Evolutionary conservation across 2,113 vertebrate genomes (phyloP), one percentile per base, ranked within the genome.

Genomic region (Jaculus jaculus): DNA sequence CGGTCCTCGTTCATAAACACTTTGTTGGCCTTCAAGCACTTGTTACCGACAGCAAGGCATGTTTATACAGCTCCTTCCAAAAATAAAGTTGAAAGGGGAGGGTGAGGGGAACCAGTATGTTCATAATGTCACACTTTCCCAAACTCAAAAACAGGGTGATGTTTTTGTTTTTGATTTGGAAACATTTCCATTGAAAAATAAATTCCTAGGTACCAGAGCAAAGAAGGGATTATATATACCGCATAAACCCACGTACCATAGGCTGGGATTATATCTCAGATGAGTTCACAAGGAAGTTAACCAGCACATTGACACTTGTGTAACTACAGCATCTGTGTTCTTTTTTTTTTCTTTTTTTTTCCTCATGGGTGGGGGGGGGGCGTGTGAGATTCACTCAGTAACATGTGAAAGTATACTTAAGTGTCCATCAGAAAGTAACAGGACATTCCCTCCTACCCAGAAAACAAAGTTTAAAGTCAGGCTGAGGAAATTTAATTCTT

Each of bases 31-130:
- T 84, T 39, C 30, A 61, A 89, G 58, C 23, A 20, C 92, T 60
- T 72, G 83, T 90, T 92, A 87, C 85, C 1, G 0, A 89, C 65
- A 75, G 79, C 73, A 77, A 58, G 71, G 72, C 80, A 13, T 92
- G 89, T 97, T 92, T 96, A 94, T 30, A 91, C 95, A 93, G 90
- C 77, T 61, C 75, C 68, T 96, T 97, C 95, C 89, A 94, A 96
- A 96, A 95, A 96, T 87, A 96, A 94, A 96, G 92, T 60, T 5
- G 47, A 34, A 87, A 28, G 21, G 20, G 51, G 42, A 18, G 5
- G 60, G 21, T 6, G 8, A 77, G 73, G 58, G 84, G 85, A 93
- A 54, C 86, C 66, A 84, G 94, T 72, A 47, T 84, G 83, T 60
- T 82, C 51, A 42, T 58, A 87, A 74, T 61, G 69, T 90, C 83